Evolutionary conservation across 2,113 vertebrate species (phyloP).

Genomic region (Globicephala melas): DNA sequence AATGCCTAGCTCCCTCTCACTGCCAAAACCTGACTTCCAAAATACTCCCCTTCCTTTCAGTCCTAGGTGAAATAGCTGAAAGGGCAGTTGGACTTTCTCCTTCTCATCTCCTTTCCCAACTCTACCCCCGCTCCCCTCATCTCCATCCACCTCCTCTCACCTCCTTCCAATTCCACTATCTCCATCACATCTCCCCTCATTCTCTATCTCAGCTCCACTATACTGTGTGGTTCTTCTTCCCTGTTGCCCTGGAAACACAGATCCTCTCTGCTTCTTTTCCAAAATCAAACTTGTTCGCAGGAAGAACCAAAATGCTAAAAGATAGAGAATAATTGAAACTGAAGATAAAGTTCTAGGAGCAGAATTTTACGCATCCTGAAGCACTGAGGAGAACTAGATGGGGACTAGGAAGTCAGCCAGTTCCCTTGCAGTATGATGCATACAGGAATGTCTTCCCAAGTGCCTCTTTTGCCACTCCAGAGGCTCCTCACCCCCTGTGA

Average conservation of each 20-base stretch:
- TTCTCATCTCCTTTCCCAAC: background rate
- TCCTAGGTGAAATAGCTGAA: background rate
- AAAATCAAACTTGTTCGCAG: background rate
- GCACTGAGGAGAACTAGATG: background rate
- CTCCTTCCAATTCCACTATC: background rate
- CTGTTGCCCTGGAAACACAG: background rate
- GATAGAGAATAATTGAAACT: background rate
- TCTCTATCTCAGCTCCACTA: background rate
- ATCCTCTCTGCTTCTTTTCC: background rate
- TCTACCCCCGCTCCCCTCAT: background rate
- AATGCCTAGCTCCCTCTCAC: background rate
- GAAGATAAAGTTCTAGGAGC: background rate
- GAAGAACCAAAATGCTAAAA: background rate
- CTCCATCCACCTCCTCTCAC: background rate
- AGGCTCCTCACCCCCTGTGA: background rate
- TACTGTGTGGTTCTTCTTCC: background rate
- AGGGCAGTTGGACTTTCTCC: background rate
- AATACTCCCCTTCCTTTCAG: background rate
- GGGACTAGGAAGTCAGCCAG: background rate
- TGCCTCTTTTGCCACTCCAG: background rate
- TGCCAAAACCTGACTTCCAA: background rate
- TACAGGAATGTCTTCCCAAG: background rate
- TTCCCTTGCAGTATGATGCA: background rate
- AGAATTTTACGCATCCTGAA: background rate
- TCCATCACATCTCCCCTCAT: background rate